Base-by-base conservation (phyloP, 1,140 invertebrate genomes). In the Hormaphis cornu region DNA sequence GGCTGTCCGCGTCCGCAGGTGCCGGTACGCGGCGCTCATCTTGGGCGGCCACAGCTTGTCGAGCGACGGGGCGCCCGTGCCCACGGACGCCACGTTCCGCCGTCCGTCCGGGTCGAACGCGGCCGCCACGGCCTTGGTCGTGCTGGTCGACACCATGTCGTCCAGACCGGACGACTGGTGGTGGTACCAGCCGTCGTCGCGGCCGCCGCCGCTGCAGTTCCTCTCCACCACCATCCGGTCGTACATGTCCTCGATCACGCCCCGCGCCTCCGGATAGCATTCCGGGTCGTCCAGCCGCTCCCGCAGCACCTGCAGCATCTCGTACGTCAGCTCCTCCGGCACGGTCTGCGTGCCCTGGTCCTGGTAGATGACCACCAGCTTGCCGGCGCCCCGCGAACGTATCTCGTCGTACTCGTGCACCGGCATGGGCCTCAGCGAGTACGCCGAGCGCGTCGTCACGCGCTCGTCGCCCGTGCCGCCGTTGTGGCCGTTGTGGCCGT, bases 191-290 rank as follows among this genome's bases (percentile, higher is more conserved):
- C 83, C 71, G 73, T 71, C 70, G 71, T 74, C 70, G 70, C 8
- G 22, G 24, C 16, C 20, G 6, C 9, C 79, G 76, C 7, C 78
- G 76, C 56, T 33, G 26, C 20, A 71, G 72, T 84, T 86, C 42
- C 80, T 86, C 71, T 88, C 86, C 74, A 87, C 85, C 1, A 88
- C 83, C 74, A 89, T 89, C 26, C 88, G 80, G 76, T 89, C 87
- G 73, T 90, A 90, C 3, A 90, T 77, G 71, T 88, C 85, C 74
- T 89, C 87, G 58, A 89, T 89, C 80, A 87, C 87, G 77, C 88
- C 86, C 24, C 85, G 80, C 1, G 88, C 87, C 74, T 89, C 85
- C 46, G 84, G 83, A 72, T 87, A 88, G 69, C 86, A 85, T 48
- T 86, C 83, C 0, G 88, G 88, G 75, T 87, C 85, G 70, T 88